These are phyloP conservation scores for Scaeva pyrastri DNA, from an alignment of 2,888 invertebrate genomes.

Conservation along the genomic window DNA sequence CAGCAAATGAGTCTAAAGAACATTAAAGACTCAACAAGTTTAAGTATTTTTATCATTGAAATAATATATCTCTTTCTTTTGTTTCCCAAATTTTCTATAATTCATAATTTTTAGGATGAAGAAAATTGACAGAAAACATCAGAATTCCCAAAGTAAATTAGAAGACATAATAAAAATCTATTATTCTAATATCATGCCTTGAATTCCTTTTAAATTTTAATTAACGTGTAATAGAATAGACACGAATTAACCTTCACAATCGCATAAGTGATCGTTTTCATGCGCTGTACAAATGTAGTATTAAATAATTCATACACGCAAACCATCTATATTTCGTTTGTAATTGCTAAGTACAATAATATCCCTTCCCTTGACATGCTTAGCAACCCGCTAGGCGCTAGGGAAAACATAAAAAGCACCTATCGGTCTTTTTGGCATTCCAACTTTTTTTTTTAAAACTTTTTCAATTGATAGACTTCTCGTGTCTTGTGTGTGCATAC, in stretches of 20 bases:
- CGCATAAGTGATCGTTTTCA: background rate
- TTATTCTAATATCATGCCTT: background rate
- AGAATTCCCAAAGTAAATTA: too few relatives aligned
- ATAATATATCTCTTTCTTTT: too few relatives aligned
- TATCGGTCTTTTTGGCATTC: background rate
- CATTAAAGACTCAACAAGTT: too few relatives aligned
- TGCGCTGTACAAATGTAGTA: background rate
- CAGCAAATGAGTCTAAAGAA: too few relatives aligned
- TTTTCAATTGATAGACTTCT: too few relatives aligned
- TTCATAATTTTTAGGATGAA: too few relatives aligned
- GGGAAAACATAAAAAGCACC: background rate
- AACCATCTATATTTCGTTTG: background rate
- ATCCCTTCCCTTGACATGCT: conserved; percentile 11
- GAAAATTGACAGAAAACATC: too few relatives aligned
- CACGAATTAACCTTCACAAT: background rate
- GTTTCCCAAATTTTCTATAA: too few relatives aligned
- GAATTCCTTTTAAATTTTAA: background rate
- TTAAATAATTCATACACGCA: background rate
- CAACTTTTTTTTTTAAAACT: background rate
- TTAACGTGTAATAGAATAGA: background rate
- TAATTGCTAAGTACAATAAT: background rate
- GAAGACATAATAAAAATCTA: background rate
- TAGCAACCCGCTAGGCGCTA: background rate
- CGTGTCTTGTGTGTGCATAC: too few relatives aligned
- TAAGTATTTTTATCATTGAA: too few relatives aligned